Conservation (phyloP, 2,797 vertebrate genomes). For the Thaleichthys pacificus region DNA sequence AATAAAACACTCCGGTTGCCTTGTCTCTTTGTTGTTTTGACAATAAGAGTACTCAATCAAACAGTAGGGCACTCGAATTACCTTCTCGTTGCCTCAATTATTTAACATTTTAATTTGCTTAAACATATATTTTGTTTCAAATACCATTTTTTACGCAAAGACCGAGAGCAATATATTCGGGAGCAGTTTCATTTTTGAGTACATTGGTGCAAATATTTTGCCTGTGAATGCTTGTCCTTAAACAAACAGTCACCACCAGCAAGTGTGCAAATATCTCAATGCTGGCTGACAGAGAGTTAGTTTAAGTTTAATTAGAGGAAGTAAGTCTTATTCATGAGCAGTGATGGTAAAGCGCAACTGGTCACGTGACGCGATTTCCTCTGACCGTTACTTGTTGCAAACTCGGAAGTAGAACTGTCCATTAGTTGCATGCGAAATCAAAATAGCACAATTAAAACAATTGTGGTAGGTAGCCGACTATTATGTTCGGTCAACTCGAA, state of each 20-base stretch:
- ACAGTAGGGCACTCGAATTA: conserved; percentile 65
- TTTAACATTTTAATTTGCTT: conserved; percentile 71
- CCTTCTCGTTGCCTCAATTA: conserved; percentile 70
- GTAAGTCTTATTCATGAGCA: neutral
- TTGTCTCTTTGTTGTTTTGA: conserved; percentile 64
- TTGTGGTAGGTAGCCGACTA: too few species aligned
- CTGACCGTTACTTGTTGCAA: conserved; percentile 3
- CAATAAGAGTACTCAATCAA: conserved; percentile 66
- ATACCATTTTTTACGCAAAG: conserved; percentile 57
- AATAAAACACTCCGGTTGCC: conserved; percentile 53
- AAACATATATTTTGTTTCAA: conserved; percentile 64
- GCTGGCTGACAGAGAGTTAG: neutral
- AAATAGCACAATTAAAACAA: too few species aligned
- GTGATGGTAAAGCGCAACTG: neutral
- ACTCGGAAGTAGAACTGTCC: conserved; percentile 32
- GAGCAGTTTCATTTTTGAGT: too few species aligned
- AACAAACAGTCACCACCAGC: neutral
- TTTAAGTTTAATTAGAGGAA: neutral
- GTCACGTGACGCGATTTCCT: neutral
- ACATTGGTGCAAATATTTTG: too few species aligned
- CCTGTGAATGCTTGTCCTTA: too few species aligned
- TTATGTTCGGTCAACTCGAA: too few species aligned
- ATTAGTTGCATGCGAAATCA: too few species aligned
- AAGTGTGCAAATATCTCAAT: neutral
- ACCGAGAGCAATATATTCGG: neutral